Base-by-base conservation (phyloP, 2,888 invertebrate genomes). In the Troides oblongomaculatus region DNA sequence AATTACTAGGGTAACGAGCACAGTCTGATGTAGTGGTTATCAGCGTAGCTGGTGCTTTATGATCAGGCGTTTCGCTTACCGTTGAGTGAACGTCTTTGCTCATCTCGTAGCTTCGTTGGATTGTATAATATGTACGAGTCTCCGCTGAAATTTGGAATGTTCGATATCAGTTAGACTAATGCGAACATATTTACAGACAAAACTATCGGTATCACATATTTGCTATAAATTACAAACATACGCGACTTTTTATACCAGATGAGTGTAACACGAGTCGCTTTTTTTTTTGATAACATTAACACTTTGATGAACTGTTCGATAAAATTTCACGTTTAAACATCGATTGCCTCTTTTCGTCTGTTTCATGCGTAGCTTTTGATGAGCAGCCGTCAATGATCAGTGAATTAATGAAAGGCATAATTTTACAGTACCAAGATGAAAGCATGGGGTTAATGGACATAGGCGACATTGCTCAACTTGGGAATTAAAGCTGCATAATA, bases 241-340 rank as follows among this genome's bases (percentile, higher is more conserved):
- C 17, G 56, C 10, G 30, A 23, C 18, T 21, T 68, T 46, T 21
- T 30, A 60, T 50, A 67, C 53, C 68, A 68, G 68, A 68, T 68
- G 68, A 43, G 43, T 57, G 67, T 68, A 68, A 68, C 57, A 46
- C 23, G 62, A 68, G 23, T 57, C 43, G 43, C 21, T 21, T 21
- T 21, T 62, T 57, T 68, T 64, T 43, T 50, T 63, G 68, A 68
- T 68, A 63, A 63, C n/a, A 64, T 63, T 14, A 67, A 57, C 25
- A 18, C 23, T n/a, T 56, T n/a, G 43, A 39, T 1, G 39, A 1
- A n/a, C 7, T 8, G 50, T 36, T 30, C 67, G 23, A 62, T 21
- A 39, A 10, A 36, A 62, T 62, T 43, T 62, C 17, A 58, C 21
- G 30, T 18, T 63, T 50, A 46, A 14, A 36, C 36, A 50, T 68